Conservation (phyloP, 2,888 invertebrate genomes). For the Quadroppia sp. region DNA sequence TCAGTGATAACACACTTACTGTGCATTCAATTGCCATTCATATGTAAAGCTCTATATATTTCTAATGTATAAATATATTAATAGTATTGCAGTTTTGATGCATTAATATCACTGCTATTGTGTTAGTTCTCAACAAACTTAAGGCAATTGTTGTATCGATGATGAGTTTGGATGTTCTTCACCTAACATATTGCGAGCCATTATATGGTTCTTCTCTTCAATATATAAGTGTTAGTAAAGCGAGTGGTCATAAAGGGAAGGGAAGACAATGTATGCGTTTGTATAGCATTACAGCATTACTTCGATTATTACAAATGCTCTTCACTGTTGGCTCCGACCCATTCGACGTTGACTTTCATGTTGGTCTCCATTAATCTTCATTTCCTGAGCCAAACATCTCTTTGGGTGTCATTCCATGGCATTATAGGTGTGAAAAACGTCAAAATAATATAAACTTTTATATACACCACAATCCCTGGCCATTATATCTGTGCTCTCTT, state of each 20-base stretch:
- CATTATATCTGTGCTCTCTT: neutral
- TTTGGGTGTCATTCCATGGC: neutral
- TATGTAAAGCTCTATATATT: neutral
- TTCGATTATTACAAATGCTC: neutral
- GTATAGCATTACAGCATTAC: constrained; percentile 13
- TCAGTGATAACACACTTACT: neutral
- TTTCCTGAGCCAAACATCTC: constrained; percentile 2
- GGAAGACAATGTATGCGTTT: constrained; percentile 3
- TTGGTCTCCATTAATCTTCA: constrained; percentile 27
- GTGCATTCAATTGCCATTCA: neutral
- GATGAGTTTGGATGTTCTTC: neutral
- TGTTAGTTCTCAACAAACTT: neutral
- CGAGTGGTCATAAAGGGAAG: constrained; percentile 3
- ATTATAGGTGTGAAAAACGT: neutral
- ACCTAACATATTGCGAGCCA: neutral
- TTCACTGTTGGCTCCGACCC: constrained; percentile 1
- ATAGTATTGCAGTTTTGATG: neutral
- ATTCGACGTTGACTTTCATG: constrained; percentile 23
- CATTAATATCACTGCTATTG: neutral
- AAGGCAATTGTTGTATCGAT: neutral
- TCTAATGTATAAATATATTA: too few species aligned
- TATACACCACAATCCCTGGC: neutral
- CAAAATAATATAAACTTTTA: neutral
- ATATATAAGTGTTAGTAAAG: constrained; percentile 10
- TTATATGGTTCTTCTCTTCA: neutral